Evolutionary conservation across 2,113 vertebrate genomes (phyloP), one percentile per base, ranked within the genome.

Genomic region (Psittacula cyanocephala): DNA sequence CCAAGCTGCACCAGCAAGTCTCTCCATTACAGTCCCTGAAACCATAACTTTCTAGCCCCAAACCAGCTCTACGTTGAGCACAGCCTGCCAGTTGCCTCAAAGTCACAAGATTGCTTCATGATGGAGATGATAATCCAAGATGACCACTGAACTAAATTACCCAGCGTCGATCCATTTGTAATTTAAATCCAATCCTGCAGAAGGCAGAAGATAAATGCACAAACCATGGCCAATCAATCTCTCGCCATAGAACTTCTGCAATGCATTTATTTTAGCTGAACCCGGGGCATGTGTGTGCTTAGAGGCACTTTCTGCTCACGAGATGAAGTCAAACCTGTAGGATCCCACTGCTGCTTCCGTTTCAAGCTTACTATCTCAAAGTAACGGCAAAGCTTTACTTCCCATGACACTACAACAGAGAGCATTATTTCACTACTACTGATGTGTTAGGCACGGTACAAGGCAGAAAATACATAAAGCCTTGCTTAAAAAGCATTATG

Each of bases 81-180:
- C 55, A 86, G 37, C 52, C 29, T 44, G 52, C 17, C 50, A 28
- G 63, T 3, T 72, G 14, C 53, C 53, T 79, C 27, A 1, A 33
- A 29, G 53, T 37, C 44, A 29, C 2, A 7, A 44, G 82, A 93
- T 11, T 74, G 80, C 50, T 84, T 44, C 5, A 3, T 43, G 80
- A 90, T 50, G 86, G 68, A 49, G 86, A 86, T 52, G 81, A 88
- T 60, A 55, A 94, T 86, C 86, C 81, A 37, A 72, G 88, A 93
- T 28, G 60, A 92, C 15, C 68, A 33, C 60, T n/a, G 88, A 57
- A 67, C 72, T 84, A 25, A 95, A 92, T 72, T 19, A 60, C 76
- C 35, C 50, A 17, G 68, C 16, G 5, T 50, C 0, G 1, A 84
- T 75, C 50, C 65, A 37, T 47, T 63, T 49, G 60, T 35, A 64